Evolutionary conservation across 2,888 invertebrate species (phyloP).

Genomic region (Meteorus cinctellus): DNA sequence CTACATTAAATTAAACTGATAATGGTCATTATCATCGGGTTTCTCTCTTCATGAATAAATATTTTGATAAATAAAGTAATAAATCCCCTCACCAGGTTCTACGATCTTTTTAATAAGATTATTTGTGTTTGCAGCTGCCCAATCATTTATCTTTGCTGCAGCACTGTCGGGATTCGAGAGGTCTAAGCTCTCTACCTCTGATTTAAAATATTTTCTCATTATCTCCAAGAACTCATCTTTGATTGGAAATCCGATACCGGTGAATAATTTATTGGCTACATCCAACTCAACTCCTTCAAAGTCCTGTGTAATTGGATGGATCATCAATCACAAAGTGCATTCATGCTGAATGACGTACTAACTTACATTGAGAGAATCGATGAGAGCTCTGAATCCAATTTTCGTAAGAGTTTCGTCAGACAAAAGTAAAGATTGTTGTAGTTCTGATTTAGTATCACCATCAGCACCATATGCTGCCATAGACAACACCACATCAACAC

Average conservation of each 20-base stretch:
- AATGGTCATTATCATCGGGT: too few relatives aligned
- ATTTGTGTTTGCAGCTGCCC: constrained; percentile 87
- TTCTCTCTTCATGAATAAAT: too few relatives aligned
- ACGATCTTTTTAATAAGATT: constrained; percentile 87
- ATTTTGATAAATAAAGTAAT: not conserved
- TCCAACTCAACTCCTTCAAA: constrained; percentile 76
- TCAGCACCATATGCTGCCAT: constrained; percentile 62
- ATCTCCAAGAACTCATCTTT: constrained; percentile 76
- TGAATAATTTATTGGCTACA: constrained; percentile 83
- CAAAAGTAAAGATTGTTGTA: not conserved
- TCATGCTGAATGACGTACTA: not conserved
- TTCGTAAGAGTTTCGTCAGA: constrained; percentile 24
- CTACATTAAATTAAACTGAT: too few relatives aligned
- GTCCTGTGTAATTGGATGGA: constrained; percentile 40
- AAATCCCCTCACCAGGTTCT: constrained; percentile 68
- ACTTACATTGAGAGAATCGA: constrained; percentile 41
- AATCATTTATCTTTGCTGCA: constrained; percentile 81
- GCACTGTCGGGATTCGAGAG: constrained; percentile 75
- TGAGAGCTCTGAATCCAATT: constrained; percentile 36
- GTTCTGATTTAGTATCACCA: constrained; percentile 57
- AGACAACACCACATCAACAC: constrained; percentile 62
- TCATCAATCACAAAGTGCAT: not conserved
- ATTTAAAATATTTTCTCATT: constrained; percentile 78
- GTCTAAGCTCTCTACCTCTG: constrained; percentile 78
- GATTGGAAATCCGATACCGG: constrained; percentile 75